Conservation (phyloP, 2,113 vertebrate genomes). For the Python bivittatus region DNA sequence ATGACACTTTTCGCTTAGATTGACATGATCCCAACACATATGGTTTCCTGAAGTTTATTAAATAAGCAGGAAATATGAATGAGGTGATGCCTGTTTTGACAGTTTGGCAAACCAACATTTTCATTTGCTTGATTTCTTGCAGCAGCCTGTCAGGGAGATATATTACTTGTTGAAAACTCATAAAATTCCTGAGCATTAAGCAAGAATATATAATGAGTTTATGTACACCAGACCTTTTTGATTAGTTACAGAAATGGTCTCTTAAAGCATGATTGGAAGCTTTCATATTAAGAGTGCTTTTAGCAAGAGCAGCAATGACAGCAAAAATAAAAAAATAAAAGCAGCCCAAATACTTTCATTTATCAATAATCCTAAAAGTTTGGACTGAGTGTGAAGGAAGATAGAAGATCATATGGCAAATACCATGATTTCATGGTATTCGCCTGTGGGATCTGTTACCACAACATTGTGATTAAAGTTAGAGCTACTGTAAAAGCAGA, state of each 20-base stretch:
- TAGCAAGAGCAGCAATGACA: not conserved
- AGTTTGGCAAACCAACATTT: constrained; percentile 68
- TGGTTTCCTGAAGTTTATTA: constrained; percentile 55
- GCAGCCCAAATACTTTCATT: not conserved
- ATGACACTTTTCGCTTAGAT: constrained; percentile 38
- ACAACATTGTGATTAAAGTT: not conserved
- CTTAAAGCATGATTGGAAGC: not conserved
- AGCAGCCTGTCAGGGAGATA: constrained; percentile 56
- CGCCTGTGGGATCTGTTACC: not conserved
- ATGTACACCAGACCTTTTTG: constrained; percentile 21
- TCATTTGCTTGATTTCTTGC: constrained; percentile 63
- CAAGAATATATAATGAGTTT: constrained; percentile 64
- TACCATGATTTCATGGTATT: not conserved
- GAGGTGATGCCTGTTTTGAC: constrained; percentile 63
- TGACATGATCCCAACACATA: constrained; percentile 48
- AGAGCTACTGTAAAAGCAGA: not conserved
- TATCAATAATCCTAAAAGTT: not conserved
- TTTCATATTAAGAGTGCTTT: not conserved
- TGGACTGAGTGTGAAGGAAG: not conserved
- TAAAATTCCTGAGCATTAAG: constrained; percentile 54
- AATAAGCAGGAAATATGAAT: constrained; percentile 61
- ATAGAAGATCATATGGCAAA: not conserved
- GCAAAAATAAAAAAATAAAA: not conserved
- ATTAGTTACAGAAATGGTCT: constrained; percentile 13
- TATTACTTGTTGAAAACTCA: constrained; percentile 68